Evolutionary conservation across 2,888 invertebrate species (phyloP).

Genomic region (Acanthosoma haemorrhoidale): DNA sequence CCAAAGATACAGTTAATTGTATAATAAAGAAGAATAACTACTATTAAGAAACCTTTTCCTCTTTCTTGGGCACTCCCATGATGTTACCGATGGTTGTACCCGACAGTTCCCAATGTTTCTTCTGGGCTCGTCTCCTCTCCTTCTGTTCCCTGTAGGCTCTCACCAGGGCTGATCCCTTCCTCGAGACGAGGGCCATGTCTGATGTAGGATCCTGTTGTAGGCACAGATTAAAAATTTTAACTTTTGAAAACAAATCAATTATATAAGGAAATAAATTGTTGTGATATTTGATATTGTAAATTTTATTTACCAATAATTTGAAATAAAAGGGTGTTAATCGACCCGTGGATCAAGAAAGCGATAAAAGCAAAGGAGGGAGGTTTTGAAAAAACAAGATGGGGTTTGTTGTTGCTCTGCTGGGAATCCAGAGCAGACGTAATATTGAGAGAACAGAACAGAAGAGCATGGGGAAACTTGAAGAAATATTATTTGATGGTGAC

Average conservation of each 20-base stretch:
- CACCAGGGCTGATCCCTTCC: conserved; percentile 89
- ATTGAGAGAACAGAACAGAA: too few species aligned
- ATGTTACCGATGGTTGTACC: conserved; percentile 95
- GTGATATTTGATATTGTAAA: too few species aligned
- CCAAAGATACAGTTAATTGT: not conserved
- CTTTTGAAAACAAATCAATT: not conserved
- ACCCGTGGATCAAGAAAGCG: too few species aligned
- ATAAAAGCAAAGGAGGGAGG: too few species aligned
- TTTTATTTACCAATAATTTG: too few species aligned
- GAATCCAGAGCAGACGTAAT: too few species aligned
- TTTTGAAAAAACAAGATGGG: too few species aligned
- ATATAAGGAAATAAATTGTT: too few species aligned
- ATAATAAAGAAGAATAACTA: not conserved
- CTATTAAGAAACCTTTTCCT: conserved; percentile 52
- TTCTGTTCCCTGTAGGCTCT: conserved; percentile 90
- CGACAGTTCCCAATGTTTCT: conserved; percentile 98
- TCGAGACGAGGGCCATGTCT: conserved; percentile 92
- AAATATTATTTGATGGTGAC: too few species aligned
- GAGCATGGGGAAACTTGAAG: too few species aligned
- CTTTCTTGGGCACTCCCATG: conserved; percentile 82
- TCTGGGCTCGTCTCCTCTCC: conserved; percentile 92
- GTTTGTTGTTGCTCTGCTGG: too few species aligned
- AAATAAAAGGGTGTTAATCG: not conserved
- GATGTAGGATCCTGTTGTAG: conserved; percentile 87
- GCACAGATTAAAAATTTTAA: conserved; percentile 28